Evolutionary conservation across 2,888 invertebrate genomes (phyloP), one percentile per base, ranked within the genome.

Genomic region (Phania funesta): DNA sequence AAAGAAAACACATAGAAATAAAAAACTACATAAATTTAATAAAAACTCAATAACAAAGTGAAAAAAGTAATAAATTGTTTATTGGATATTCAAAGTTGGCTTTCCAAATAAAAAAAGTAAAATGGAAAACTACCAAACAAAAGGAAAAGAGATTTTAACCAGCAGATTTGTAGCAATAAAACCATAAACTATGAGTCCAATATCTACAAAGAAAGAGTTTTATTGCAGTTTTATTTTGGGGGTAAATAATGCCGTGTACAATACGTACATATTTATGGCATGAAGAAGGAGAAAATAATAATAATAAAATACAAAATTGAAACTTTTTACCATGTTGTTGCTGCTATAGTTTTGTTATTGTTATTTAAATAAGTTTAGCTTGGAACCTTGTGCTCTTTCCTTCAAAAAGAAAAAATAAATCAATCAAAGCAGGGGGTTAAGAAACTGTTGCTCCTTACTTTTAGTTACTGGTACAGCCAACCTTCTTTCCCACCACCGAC

Each of bases 1-100:
- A 24, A 58, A 46, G 54, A 50, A 50, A 67, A 54, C 58, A 2
- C 16, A 41, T 44, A 62, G 46, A 29, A 48, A 35, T n/a, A 44
- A 65, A 62, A 52, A 76, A 50, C 41, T 65, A 18, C 46, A 52
- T 62, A 44, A 54, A 50, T 60, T 74, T 62, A 58, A 64, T 46
- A 77, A 67, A 77, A 77, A 56, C 35, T 64, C 44, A 67, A 62
- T 54, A 54, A 46, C 56, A 56, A 73, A 77, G 35, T 46, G 41
- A 50, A 65, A 71, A 70, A 73, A 67, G 41, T 52, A 82, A 77
- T 74, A 78, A 82, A 82, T 77, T 77, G 77, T 82, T 82, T 77
- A 82, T 77, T 78, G 77, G 77, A 74, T 74, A 64, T 77, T 68
- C 32, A 41, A 46, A 54, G 64, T 52, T 65, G 58, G 29, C 22